phyloP scores from a whole-genome alignment of 1,140 invertebrate species.

The Zaprionus ornatus region DNA sequence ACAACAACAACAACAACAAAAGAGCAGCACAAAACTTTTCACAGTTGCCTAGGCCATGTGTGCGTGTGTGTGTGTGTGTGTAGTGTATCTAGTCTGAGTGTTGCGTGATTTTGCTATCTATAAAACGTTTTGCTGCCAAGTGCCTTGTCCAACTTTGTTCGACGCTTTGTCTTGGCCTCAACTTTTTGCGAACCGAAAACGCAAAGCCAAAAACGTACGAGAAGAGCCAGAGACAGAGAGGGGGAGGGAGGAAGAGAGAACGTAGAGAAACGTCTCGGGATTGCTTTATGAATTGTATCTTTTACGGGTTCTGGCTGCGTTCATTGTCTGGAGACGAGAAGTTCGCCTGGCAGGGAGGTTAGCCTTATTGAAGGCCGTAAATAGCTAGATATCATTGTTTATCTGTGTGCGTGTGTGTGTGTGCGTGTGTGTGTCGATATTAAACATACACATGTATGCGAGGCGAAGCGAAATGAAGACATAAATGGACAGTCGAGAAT shows the following conservation, averaged over 20 bases:
- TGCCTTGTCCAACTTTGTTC: conserved; percentile 66
- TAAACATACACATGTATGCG: conserved; percentile 26
- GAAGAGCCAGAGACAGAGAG: not conserved
- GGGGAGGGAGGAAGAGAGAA: not conserved
- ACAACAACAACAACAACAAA: conserved; percentile 43
- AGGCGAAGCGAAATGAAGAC: conserved; percentile 33
- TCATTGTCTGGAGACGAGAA: conserved; percentile 9
- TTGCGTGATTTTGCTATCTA: conserved; percentile 76
- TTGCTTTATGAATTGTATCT: conserved; percentile 78
- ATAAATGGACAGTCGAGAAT: conserved; percentile 67
- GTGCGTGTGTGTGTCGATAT: conserved; percentile 46
- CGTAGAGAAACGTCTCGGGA: conserved; percentile 37
- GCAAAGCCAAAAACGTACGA: not conserved
- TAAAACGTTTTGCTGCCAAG: conserved; percentile 64
- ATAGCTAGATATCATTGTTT: conserved; percentile 71
- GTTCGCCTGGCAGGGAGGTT: conserved; percentile 12
- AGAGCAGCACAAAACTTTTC: conserved; percentile 71
- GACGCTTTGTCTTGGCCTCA: conserved; percentile 37
- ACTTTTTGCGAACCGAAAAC: conserved; percentile 15
- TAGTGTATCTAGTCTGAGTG: conserved; percentile 42
- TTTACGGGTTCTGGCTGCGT: conserved; percentile 52
- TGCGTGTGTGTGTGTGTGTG: conserved; percentile 15
- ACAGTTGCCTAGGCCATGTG: conserved; percentile 35
- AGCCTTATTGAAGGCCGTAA: conserved; percentile 49
- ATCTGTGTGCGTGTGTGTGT: conserved; percentile 36